phyloP scores from a whole-genome alignment of 2,113 vertebrate species.

The Lagopus muta region DNA sequence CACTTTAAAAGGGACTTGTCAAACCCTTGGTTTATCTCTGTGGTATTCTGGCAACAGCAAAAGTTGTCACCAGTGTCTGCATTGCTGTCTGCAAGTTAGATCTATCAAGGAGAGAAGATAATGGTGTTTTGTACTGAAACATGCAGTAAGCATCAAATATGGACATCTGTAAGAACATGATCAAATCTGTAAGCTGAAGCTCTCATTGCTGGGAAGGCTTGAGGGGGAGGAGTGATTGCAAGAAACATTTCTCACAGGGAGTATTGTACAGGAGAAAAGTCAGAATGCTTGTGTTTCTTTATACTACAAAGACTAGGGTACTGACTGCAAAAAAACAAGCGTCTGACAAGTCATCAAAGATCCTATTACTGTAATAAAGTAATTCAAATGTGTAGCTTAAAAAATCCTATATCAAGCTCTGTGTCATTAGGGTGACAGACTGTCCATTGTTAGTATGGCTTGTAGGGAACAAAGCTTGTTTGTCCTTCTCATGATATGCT shows the following conservation, averaged over 20 bases:
- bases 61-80: not conserved
- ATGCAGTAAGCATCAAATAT: not conserved
- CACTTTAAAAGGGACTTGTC: not conserved
- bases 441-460: not conserved
- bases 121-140: not conserved
- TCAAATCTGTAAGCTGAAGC: not conserved
- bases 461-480: conserved; percentile 1
- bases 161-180: not conserved
- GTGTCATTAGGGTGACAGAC: not conserved
- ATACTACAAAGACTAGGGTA: not conserved
- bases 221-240: not conserved
- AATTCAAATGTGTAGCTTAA: not conserved
- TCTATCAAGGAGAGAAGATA: not conserved
- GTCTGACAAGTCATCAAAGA: not conserved
- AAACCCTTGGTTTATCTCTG: not conserved
- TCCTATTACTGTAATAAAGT: not conserved
- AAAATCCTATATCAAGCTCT: not conserved
- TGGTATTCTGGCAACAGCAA: not conserved
- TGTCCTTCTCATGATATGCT: not conserved
- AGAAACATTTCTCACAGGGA: not conserved
- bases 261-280: not conserved
- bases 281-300: not conserved
- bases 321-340: not conserved
- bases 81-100: not conserved
- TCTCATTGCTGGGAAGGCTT: not conserved